phyloP scores from a whole-genome alignment of 2,888 invertebrate species.

The Aethes cnicana region DNA sequence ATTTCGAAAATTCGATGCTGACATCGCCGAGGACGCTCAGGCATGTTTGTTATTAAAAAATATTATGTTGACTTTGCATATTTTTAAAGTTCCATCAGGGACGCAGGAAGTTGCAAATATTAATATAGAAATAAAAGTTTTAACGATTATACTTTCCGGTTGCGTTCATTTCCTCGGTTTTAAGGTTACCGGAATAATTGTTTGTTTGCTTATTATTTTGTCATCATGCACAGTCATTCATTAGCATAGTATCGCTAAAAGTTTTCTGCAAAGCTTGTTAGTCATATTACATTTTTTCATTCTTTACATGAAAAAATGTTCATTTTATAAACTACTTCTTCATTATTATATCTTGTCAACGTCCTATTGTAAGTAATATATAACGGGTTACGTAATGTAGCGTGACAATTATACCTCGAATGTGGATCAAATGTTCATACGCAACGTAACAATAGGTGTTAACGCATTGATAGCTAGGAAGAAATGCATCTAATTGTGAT shows the following conservation, averaged over 20 bases:
- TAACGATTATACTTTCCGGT: constrained; percentile 27
- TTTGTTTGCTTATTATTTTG: not conserved
- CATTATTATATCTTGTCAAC: constrained; percentile 17
- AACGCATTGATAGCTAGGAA: constrained; percentile 41
- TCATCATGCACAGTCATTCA: not conserved
- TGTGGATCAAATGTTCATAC: constrained; percentile 43
- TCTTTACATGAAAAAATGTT: too few species aligned
- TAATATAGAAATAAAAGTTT: constrained; percentile 26
- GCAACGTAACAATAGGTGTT: constrained; percentile 51
- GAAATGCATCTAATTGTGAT: constrained; percentile 39
- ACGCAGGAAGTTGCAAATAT: constrained; percentile 24
- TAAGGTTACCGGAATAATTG: constrained; percentile 6
- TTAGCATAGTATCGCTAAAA: not conserved
- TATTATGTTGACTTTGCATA: constrained; percentile 10
- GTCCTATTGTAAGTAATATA: constrained; percentile 11
- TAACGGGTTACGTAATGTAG: constrained; percentile 28
- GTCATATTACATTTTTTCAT: not conserved
- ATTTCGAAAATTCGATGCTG: constrained; percentile 70
- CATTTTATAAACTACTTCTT: too few species aligned
- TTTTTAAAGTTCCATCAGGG: constrained; percentile 11
- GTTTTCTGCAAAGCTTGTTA: not conserved
- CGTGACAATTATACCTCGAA: constrained; percentile 45
- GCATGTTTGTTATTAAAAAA: constrained; percentile 48
- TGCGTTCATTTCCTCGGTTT: constrained; percentile 10
- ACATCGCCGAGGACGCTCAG: constrained; percentile 57